Percentiles rank a stretch among this genome's conserved stretches.
phyloP scores from a whole-genome alignment of 2,113 vertebrate species.

The Archilochus colubris region DNA sequence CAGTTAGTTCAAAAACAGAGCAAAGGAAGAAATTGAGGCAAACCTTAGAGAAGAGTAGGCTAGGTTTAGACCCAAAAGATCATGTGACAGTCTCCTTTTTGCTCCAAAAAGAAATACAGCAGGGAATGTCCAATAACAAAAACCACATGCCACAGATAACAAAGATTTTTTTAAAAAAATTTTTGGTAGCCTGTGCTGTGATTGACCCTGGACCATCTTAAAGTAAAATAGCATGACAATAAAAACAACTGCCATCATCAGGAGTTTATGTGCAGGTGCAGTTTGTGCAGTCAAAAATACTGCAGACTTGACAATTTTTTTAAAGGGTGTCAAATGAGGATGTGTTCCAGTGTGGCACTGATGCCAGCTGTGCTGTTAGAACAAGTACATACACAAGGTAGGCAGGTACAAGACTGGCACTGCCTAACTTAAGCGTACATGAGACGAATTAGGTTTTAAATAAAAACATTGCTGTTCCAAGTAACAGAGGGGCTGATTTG shows the following conservation, averaged over 20 bases:
- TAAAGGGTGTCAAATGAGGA: background rate
- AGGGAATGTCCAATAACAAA: background rate
- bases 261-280: background rate
- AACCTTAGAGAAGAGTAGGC: background rate
- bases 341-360: background rate
- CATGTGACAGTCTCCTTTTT: background rate
- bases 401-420: background rate
- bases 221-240: background rate
- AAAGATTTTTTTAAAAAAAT: background rate
- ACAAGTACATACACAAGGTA: background rate
- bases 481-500: background rate
- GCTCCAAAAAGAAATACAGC: background rate
- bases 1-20: background rate
- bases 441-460: background rate
- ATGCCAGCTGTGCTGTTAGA: background rate
- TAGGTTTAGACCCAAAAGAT: background rate
- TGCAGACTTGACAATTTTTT: background rate
- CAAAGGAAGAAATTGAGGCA: background rate
- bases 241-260: background rate
- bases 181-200: background rate
- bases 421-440: background rate
- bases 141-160: background rate
- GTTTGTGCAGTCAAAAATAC: background rate
- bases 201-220: background rate
- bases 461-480: background rate